Evolutionary conservation across 2,888 invertebrate species (phyloP).

Genomic region (Standfussiana lucernea): DNA sequence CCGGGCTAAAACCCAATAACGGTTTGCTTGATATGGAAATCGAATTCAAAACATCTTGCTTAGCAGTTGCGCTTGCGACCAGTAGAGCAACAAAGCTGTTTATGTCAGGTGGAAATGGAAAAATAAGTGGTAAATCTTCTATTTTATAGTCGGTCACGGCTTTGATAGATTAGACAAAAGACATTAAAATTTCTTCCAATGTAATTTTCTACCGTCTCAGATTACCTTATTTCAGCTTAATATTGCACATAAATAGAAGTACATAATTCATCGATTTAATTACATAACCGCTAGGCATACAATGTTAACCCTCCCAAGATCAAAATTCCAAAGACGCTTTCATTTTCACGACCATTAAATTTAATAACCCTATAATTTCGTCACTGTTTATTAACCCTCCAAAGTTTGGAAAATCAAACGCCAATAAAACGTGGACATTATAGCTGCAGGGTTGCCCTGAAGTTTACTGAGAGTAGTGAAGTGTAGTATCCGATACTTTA

Average conservation of each 20-base stretch:
- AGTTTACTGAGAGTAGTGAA: constrained; percentile 53
- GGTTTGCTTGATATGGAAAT: not conserved
- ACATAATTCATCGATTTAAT: constrained; percentile 43
- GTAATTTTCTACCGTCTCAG: not conserved
- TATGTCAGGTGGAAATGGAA: not conserved
- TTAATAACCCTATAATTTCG: constrained; percentile 60
- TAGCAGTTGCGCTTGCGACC: not conserved
- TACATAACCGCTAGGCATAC: constrained; percentile 27
- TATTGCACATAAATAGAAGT: no score
- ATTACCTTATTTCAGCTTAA: constrained; percentile 6
- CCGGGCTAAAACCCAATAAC: no score
- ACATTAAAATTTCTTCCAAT: not conserved
- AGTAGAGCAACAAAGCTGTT: not conserved
- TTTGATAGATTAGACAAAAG: not conserved
- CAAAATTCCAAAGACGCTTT: constrained; percentile 44
- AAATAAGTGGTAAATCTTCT: not conserved
- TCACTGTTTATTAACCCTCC: constrained; percentile 58
- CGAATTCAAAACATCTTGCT: not conserved
- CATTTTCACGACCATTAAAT: constrained; percentile 54
- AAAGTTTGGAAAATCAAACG: constrained; percentile 60
- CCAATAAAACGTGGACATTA: constrained; percentile 58
- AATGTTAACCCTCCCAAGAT: constrained; percentile 39
- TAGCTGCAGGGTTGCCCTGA: constrained; percentile 57
- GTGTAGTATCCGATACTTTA: not conserved
- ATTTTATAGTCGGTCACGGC: not conserved